Evolutionary conservation across 1,140 invertebrate species (phyloP).

Genomic region (Eriosoma lanigerum): DNA sequence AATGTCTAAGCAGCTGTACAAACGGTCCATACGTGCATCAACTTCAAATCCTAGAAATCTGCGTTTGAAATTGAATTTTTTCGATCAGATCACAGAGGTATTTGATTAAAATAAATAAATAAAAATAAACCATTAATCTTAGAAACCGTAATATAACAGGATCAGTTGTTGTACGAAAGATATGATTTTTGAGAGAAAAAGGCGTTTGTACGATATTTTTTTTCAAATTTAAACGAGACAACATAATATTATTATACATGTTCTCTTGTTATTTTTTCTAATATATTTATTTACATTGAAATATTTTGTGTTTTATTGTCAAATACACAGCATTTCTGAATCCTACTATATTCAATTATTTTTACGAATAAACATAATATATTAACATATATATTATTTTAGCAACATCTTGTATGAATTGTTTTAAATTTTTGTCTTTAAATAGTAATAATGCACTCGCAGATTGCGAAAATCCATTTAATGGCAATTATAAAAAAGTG

Average conservation of each 20-base stretch:
- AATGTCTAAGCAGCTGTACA: not conserved
- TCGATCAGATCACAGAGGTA: not conserved
- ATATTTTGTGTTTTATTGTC: not conserved
- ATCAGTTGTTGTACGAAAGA: too few species aligned
- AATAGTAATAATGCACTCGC: slow-evolving; percentile 63
- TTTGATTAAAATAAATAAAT: not conserved
- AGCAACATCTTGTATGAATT: slow-evolving; percentile 61
- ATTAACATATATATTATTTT: not conserved
- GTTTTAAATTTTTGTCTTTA: slow-evolving; percentile 65
- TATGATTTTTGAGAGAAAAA: too few species aligned
- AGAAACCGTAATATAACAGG: too few species aligned
- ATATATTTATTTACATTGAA: too few species aligned
- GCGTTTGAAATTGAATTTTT: not conserved
- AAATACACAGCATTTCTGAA: too few species aligned
- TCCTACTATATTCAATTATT: too few species aligned
- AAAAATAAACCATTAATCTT: slow-evolving; percentile 26
- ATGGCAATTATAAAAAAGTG: slow-evolving; percentile 61
- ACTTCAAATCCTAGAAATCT: not conserved
- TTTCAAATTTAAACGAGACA: too few species aligned
- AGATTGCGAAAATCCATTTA: slow-evolving; percentile 66
- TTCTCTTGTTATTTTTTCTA: too few species aligned
- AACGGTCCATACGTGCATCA: not conserved
- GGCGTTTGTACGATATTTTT: too few species aligned
- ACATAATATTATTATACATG: too few species aligned
- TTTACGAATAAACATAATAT: too few species aligned